These are phyloP conservation scores for Phthorimaea operculella DNA, from an alignment of 1,140 invertebrate genomes.

Conservation along the genomic window DNA sequence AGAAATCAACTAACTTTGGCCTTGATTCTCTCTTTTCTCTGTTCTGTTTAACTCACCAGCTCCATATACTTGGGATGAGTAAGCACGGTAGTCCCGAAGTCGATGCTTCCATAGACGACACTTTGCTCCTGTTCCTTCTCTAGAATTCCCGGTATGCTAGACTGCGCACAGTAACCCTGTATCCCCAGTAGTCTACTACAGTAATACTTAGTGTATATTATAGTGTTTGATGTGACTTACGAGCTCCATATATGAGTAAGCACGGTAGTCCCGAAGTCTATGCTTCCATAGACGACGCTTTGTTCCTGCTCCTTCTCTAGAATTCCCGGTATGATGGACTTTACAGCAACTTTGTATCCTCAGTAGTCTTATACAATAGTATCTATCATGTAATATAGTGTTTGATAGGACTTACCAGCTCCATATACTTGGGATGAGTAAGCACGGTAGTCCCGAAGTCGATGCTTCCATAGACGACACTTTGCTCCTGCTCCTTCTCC, in stretches of 20 bases:
- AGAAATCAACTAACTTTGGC: too few relatives aligned
- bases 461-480: conserved; percentile 98
- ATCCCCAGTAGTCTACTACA: conserved; percentile 97
- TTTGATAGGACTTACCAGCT: conserved; percentile 83
- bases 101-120: conserved; percentile 99
- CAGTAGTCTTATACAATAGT: too few relatives aligned
- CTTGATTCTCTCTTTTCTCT: too few relatives aligned
- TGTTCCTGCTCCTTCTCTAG: too few relatives aligned
- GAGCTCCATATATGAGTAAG: too few relatives aligned
- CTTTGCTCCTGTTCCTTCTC: conserved; percentile 99
- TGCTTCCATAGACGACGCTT: too few relatives aligned
- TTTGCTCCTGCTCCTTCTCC: conserved; percentile 98
- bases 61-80: conserved; percentile 95
- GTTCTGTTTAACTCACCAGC: conserved; percentile 79
- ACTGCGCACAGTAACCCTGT: conserved; percentile 96
- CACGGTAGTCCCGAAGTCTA: too few relatives aligned
- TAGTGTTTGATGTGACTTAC: too few relatives aligned
- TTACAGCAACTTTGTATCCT: too few relatives aligned
- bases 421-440: conserved; percentile 93
- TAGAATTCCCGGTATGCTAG: conserved; percentile 98
- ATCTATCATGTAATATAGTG: too few relatives aligned
- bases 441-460: conserved; percentile 99
- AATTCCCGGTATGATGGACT: too few relatives aligned
- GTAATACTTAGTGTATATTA: too few relatives aligned
- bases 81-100: conserved; percentile 98